phyloP scores from a whole-genome alignment of 2,113 vertebrate species.

The Chroicocephalus ridibundus region DNA sequence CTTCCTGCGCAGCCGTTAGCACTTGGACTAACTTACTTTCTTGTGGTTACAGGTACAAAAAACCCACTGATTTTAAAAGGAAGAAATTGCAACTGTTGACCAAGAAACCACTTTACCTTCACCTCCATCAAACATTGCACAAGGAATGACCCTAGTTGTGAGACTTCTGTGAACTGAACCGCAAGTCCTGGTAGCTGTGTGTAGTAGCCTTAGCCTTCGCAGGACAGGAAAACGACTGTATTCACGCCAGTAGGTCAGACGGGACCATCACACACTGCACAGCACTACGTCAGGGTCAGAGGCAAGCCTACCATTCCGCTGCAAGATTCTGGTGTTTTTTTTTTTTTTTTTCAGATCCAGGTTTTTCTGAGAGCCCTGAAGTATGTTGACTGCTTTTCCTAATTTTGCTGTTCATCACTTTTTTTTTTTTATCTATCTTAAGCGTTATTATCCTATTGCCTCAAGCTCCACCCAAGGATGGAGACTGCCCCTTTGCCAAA shows the following conservation, averaged over 20 bases:
- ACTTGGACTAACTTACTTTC: neutral
- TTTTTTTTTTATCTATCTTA: neutral
- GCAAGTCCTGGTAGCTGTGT: conserved; percentile 40
- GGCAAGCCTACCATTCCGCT: neutral
- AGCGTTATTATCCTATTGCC: neutral
- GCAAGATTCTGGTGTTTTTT: neutral
- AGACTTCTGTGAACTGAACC: conserved; percentile 55
- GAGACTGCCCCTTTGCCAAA: conserved; percentile 32
- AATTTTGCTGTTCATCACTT: conserved; percentile 40
- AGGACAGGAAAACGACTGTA: neutral
- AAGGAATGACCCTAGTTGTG: conserved; percentile 82
- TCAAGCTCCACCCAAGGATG: neutral
- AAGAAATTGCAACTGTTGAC: conserved; percentile 97
- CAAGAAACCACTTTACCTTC: conserved; percentile 99
- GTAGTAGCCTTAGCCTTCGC: conserved; percentile 36
- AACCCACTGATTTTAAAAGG: conserved; percentile 98
- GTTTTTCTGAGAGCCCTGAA: conserved; percentile 57
- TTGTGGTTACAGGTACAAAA: conserved; percentile 90
- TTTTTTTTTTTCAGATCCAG: neutral
- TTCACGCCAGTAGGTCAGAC: conserved; percentile 10
- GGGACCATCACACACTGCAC: conserved; percentile 26
- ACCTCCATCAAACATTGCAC: conserved; percentile 95
- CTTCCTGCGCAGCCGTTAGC: neutral
- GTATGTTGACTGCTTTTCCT: conserved; percentile 54
- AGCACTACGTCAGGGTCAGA: conserved; percentile 47